Base-by-base conservation (phyloP, 1,140 invertebrate species). In the Neodiprion pinetum region DNA sequence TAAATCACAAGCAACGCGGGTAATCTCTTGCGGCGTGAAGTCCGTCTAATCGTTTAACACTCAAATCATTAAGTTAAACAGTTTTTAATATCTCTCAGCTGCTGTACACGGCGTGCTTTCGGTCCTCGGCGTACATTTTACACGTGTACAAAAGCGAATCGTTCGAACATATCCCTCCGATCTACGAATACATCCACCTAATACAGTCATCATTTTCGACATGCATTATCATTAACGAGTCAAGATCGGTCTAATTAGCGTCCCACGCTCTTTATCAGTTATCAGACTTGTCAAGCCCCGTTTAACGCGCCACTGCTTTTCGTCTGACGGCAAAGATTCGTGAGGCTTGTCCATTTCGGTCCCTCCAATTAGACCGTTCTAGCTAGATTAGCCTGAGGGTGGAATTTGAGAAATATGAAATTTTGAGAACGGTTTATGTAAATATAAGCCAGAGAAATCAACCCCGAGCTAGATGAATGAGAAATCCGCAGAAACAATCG, bases 191-290 rank as follows among this genome's bases (percentile, higher is more conserved):
- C 2, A 40, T 40, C 28, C 28, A 2, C 2, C 28, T 40, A 40
- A 40, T 40, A 40, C 28, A 40, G 28, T 2, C 28, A 5, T 40
- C 28, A 40, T 40, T 40, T 40, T 5, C 28, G 28, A 40, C 5
- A 1, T 40, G 5, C 2, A 40, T 40, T 40, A 40, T 61, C 53
- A 61, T 61, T 14, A 61, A 12, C 53, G 11, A 69, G 21, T 47
- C 11, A 21, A 7, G 67, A 69, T 69, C 40, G 67, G 7, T 69
- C 67, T 69, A 69, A 69, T 69, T 69, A 69, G 12, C 67, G 67
- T 69, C 17, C 40, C 14, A 11, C 11, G 53, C 28, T 40, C 28
- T 40, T 65, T 69, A 69, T 69, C 67, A 47, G 67, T 23, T 40
- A 40, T 40, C 11, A 21, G 67, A 4, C 17, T 47, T 47, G 67